These are phyloP conservation scores for Sinotaia quadrata DNA, from an alignment of 2,888 invertebrate genomes.

Conservation along the genomic window DNA sequence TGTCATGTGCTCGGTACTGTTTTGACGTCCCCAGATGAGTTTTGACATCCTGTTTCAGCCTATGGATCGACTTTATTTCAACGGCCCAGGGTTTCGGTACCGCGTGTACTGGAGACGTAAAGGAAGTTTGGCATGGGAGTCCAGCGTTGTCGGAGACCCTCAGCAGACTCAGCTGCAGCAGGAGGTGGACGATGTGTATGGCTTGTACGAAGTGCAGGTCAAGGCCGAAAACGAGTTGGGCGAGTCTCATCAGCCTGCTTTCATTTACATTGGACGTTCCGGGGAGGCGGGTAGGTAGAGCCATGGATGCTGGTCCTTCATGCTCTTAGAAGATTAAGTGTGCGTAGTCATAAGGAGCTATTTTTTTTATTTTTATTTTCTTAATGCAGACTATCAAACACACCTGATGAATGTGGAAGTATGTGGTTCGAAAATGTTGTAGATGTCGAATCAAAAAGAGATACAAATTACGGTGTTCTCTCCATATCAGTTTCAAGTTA, in stretches of 20 bases:
- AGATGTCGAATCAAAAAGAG: not conserved
- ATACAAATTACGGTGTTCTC: not conserved
- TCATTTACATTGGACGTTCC: constrained; percentile 56
- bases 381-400: not conserved
- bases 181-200: constrained; percentile 58
- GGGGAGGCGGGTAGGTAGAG: constrained; percentile 57
- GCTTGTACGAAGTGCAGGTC: constrained; percentile 61
- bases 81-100: constrained; percentile 63
- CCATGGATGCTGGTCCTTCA: not conserved
- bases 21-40: too few species aligned
- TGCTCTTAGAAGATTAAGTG: not conserved
- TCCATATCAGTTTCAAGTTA: too few species aligned
- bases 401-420: not conserved
- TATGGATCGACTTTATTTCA: constrained; percentile 57
- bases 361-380: not conserved
- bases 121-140: constrained; percentile 59
- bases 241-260: constrained; percentile 58
- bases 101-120: constrained; percentile 57
- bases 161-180: constrained; percentile 50
- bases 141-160: constrained; percentile 46
- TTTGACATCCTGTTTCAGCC: constrained; percentile 62
- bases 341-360: not conserved
- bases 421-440: not conserved
- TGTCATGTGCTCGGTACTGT: too few species aligned
- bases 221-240: constrained; percentile 61